phyloP scores from a whole-genome alignment of 2,113 vertebrate species.

The Chloropsis hardwickii region DNA sequence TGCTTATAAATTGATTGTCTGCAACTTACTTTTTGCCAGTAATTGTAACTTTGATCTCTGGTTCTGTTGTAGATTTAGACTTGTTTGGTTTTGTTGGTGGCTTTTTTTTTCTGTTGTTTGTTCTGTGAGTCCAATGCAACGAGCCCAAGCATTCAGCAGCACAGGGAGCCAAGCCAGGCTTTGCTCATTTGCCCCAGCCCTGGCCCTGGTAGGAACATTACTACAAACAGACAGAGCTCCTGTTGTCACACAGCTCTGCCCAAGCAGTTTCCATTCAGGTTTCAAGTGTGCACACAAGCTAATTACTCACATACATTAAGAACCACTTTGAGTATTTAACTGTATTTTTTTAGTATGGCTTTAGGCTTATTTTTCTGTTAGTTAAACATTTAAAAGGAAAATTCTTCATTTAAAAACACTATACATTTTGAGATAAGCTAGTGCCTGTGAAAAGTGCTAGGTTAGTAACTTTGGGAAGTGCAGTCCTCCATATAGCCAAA shows the following conservation, averaged over 20 bases:
- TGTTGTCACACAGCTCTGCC: background rate
- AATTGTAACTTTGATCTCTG: background rate
- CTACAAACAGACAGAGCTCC: background rate
- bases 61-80: background rate
- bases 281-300: background rate
- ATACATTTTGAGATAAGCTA: background rate
- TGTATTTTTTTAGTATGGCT: background rate
- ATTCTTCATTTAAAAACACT: background rate
- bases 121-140: background rate
- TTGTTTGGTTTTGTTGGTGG: background rate
- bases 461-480: background rate
- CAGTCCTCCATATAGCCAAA: background rate
- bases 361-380: constrained; percentile 11
- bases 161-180: background rate
- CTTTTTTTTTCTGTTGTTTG: background rate
- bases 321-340: background rate
- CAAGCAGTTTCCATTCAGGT: background rate
- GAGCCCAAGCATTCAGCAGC: background rate
- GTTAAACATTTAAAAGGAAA: constrained; percentile 9
- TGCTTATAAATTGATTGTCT: background rate
- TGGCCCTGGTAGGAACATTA: background rate
- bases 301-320: background rate
- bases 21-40: background rate
- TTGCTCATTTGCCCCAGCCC: background rate
- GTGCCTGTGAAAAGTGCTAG: background rate